Conservation (phyloP, 2,888 invertebrate species). For the Protula sp. region DNA sequence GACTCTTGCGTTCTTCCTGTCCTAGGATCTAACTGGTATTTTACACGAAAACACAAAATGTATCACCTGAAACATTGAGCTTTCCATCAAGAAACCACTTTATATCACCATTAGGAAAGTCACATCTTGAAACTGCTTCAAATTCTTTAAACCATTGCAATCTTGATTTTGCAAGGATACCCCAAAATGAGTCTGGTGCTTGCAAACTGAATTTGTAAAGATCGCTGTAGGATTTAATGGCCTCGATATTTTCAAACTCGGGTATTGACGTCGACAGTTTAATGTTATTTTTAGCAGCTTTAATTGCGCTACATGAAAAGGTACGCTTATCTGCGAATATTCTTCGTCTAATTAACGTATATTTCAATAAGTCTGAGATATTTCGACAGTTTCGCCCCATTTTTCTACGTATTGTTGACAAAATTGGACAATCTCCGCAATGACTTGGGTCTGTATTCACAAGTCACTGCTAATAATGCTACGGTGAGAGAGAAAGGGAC, state of each 20-base stretch:
- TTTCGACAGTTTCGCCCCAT: no score
- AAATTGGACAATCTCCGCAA: no score
- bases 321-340: neutral
- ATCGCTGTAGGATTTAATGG: slow-evolving; percentile 39
- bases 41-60: no score
- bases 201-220: slow-evolving; percentile 45
- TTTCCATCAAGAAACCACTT: slow-evolving; percentile 53
- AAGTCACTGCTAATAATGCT: no score
- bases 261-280: slow-evolving; percentile 28
- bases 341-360: neutral
- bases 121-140: slow-evolving; percentile 40
- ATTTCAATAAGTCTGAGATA: no score
- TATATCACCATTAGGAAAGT: slow-evolving; percentile 42
- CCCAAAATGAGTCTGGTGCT: slow-evolving; percentile 52
- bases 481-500: no score
- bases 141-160: slow-evolving; percentile 50
- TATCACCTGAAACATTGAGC: slow-evolving; percentile 52
- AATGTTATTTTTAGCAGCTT: no score
- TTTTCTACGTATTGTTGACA: no score
- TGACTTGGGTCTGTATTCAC: no score
- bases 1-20: no score
- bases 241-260: slow-evolving; percentile 35
- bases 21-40: no score
- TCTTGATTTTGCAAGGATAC: slow-evolving; percentile 43
- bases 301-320: no score